phyloP scores from a whole-genome alignment of 1,140 invertebrate genomes.

The Drosophila santomea region DNA sequence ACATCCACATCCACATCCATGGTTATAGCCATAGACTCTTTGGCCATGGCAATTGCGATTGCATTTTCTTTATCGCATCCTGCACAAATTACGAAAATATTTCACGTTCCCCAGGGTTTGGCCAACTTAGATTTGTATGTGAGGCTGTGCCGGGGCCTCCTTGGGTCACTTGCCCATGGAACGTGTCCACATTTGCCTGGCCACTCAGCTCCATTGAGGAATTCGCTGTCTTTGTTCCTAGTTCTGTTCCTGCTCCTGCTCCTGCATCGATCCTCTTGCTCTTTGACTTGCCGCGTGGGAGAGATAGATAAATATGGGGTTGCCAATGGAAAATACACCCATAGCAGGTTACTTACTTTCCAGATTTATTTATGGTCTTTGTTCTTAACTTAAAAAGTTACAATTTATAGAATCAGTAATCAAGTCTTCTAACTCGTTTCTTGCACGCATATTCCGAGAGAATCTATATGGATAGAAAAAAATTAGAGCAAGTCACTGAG shows the following conservation, averaged over 20 bases:
- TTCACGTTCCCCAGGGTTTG: constrained; percentile 48
- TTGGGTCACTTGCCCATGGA: constrained; percentile 56
- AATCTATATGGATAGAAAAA: not conserved
- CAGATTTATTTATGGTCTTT: too few species aligned
- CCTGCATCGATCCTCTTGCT: constrained; percentile 11
- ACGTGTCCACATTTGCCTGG: constrained; percentile 58
- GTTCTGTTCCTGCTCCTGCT: too few species aligned
- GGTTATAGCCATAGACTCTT: constrained; percentile 5
- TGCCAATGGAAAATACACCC: constrained; percentile 11
- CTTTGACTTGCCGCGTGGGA: constrained; percentile 61
- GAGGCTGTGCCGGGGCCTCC: constrained; percentile 21
- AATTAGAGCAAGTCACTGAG: constrained; percentile 8
- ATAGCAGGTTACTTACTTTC: constrained; percentile 15
- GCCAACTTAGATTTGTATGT: constrained; percentile 21
- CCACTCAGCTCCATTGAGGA: constrained; percentile 27
- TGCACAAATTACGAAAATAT: constrained; percentile 73
- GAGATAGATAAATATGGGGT: constrained; percentile 32
- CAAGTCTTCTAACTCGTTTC: not conserved
- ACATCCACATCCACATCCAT: not conserved
- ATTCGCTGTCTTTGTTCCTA: not conserved
- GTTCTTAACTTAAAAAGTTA: not conserved
- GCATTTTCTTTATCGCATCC: constrained; percentile 70
- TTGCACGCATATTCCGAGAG: not conserved
- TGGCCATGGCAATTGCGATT: constrained; percentile 40
- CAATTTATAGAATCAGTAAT: not conserved